Percentiles rank a stretch among this genome's conserved stretches.
Evolutionary conservation across 2,113 vertebrate genomes (phyloP).

Genomic region (Microcebus griseorufus): DNA sequence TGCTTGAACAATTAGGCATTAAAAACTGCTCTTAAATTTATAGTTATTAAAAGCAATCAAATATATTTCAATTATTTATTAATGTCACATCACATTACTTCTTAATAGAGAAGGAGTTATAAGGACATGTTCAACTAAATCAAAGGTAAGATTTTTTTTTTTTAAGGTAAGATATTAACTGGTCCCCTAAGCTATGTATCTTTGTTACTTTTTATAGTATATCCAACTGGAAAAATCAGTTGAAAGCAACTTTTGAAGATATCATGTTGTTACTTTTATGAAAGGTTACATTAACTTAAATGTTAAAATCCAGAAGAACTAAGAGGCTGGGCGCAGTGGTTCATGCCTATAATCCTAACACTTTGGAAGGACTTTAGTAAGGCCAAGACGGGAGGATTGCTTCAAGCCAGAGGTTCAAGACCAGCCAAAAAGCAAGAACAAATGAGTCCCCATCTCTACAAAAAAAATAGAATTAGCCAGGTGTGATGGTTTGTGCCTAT

Average conservation of each 20-base stretch:
- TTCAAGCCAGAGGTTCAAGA: too few species aligned
- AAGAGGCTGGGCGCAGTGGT: background rate
- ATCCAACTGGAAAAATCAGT: background rate
- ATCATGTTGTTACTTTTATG: background rate
- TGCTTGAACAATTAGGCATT: background rate
- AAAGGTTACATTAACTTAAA: slow-evolving; percentile 31
- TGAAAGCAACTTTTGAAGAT: slow-evolving; percentile 27
- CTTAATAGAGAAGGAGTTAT: background rate
- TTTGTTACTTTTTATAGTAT: slow-evolving; percentile 36
- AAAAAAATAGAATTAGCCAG: too few species aligned
- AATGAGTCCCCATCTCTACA: too few species aligned
- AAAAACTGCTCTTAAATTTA: background rate
- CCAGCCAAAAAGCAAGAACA: too few species aligned
- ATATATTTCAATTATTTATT: background rate
- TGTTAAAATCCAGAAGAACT: slow-evolving; percentile 16
- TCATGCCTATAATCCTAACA: too few species aligned
- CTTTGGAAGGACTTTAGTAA: too few species aligned
- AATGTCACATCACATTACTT: background rate
- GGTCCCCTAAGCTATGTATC: background rate
- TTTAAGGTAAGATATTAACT: background rate
- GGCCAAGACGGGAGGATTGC: too few species aligned
- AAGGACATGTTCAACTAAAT: slow-evolving; percentile 37
- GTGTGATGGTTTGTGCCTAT: too few species aligned
- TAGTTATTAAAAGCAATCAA: slow-evolving; percentile 1
- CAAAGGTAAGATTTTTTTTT: background rate